Evolutionary conservation across 2,888 invertebrate species (phyloP).

Genomic region (Urechis unicinctus): DNA sequence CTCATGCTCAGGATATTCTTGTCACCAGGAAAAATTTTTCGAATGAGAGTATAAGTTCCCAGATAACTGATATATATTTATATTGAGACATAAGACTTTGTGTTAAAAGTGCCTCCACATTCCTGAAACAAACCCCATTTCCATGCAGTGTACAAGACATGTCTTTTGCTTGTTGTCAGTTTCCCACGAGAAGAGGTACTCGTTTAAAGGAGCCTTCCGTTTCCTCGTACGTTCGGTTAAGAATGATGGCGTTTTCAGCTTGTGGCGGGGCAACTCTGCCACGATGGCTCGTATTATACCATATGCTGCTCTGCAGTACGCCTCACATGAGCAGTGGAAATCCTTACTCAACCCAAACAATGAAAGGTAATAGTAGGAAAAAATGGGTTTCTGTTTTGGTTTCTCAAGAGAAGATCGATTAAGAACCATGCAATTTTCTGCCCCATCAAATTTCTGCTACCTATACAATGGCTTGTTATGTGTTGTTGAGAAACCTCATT

Average conservation of each 20-base stretch:
- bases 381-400: not conserved
- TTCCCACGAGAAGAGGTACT: slow-evolving; percentile 48
- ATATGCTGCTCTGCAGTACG: slow-evolving; percentile 95
- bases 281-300: slow-evolving; percentile 96
- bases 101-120: not conserved
- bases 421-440: too few species aligned
- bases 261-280: slow-evolving; percentile 98
- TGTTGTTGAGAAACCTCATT: too few species aligned
- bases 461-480: too few species aligned
- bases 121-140: too few species aligned
- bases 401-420: too few species aligned
- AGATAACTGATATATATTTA: too few species aligned
- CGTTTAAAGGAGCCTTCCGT: slow-evolving; percentile 50
- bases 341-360: slow-evolving; percentile 56
- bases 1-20: too few species aligned
- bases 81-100: not conserved
- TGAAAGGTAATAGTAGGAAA: slow-evolving; percentile 2
- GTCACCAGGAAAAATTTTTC: too few species aligned
- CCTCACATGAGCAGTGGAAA: slow-evolving; percentile 97
- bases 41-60: too few species aligned
- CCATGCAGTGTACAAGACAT: not conserved
- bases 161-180: slow-evolving; percentile 27
- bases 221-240: slow-evolving; percentile 60
- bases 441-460: too few species aligned
- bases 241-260: slow-evolving; percentile 71